Evolutionary conservation across 2,888 invertebrate species (phyloP).

Genomic region (Morinoia aosen): DNA sequence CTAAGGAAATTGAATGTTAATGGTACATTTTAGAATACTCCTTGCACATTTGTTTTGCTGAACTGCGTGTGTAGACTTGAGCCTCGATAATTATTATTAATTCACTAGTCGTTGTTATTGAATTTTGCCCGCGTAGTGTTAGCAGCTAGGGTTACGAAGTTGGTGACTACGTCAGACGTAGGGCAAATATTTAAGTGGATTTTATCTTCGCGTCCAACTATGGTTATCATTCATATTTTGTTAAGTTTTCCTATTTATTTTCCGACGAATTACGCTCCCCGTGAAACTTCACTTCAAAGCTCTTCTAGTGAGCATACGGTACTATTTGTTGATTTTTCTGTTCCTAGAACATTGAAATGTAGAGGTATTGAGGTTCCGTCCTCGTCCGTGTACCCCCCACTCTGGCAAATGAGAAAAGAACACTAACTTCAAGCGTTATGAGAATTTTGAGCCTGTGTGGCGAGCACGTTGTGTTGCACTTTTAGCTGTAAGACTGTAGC

Average conservation of each 20-base stretch:
- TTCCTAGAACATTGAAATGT: neutral
- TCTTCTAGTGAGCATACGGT: neutral
- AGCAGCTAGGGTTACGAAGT: neutral
- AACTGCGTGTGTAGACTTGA: neutral
- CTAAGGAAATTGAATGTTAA: neutral
- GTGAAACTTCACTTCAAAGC: neutral
- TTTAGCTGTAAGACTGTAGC: neutral
- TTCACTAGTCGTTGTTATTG: neutral
- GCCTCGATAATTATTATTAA: neutral
- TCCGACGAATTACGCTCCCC: neutral
- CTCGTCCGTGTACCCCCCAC: neutral
- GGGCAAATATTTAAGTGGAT: neutral
- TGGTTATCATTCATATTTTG: neutral
- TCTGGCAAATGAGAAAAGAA: neutral
- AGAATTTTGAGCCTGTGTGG: neutral
- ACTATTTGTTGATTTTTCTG: neutral
- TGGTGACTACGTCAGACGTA: neutral
- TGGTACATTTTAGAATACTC: neutral
- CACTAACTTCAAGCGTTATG: neutral
- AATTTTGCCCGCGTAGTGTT: neutral
- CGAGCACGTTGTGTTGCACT: neutral
- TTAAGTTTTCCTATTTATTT: neutral
- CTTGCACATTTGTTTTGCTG: neutral
- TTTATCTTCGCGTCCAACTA: neutral
- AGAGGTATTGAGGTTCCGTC: neutral